Conservation (phyloP, 2,888 invertebrate species). For the Pandemis corylana region DNA sequence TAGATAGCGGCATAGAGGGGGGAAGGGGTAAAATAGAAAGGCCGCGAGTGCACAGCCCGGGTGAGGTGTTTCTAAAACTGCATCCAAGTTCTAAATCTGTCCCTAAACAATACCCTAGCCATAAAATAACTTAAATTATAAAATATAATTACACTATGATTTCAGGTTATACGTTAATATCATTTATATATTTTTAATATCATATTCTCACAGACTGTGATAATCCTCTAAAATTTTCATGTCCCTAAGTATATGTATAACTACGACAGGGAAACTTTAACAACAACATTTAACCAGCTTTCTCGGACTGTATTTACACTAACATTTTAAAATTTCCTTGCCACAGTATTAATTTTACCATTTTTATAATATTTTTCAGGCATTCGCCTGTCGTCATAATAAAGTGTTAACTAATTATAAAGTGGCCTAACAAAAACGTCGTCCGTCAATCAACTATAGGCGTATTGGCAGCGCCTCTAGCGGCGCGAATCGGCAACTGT, state of each 20-base stretch:
- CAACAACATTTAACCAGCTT: not conserved
- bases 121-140: not conserved
- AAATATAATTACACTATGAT: not conserved
- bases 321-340: conserved; percentile 3
- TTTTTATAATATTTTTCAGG: not conserved
- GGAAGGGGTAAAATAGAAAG: not conserved
- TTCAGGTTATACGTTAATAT: conserved; percentile 12
- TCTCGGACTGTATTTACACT: not conserved
- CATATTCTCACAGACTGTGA: not conserved
- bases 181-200: conserved; percentile 19
- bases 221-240: not conserved
- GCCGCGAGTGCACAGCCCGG: not conserved
- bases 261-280: not conserved
- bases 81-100: not conserved
- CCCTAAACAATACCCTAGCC: not conserved
- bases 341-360: not conserved
- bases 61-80: not conserved
- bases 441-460: too few species aligned
- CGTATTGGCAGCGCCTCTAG: too few species aligned
- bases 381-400: not conserved
- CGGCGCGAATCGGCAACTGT: too few species aligned
- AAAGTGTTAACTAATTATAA: not conserved
- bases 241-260: not conserved
- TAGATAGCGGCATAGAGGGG: too few species aligned
- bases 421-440: too few species aligned